Conservation (phyloP, 2,113 vertebrate species). For the mouse (Mus musculus) region DNA sequence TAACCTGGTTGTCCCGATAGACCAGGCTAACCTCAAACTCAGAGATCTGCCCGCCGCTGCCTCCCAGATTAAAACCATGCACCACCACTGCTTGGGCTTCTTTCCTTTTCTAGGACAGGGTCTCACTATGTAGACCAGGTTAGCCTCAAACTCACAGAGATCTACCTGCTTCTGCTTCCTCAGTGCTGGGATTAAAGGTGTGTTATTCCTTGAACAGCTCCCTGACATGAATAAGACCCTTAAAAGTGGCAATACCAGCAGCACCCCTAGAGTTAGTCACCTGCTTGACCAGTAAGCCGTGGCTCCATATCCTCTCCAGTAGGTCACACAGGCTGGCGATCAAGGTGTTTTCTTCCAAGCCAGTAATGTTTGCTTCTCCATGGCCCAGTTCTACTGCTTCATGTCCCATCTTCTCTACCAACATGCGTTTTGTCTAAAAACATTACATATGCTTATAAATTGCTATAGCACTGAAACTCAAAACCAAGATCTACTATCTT, state of each 20-base stretch:
- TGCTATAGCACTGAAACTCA: not conserved
- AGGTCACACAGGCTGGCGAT: constrained; percentile 98
- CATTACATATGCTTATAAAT: not conserved
- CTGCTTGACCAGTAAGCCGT: constrained; percentile 97
- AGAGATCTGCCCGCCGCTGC: not conserved
- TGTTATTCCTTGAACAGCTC: not conserved
- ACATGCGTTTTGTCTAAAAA: constrained; percentile 96
- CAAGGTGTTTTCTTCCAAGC: constrained; percentile 96
- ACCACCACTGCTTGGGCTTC: not conserved
- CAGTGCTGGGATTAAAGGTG: not conserved
- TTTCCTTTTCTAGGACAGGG: not conserved
- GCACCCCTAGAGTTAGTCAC: constrained; percentile 73
- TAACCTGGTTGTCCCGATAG: too few species aligned
- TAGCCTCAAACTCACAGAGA: not conserved
- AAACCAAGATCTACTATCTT: not conserved
- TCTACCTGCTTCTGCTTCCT: not conserved
- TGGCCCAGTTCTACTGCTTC: constrained; percentile 96
- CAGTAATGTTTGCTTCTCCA: constrained; percentile 96
- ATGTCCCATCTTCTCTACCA: constrained; percentile 98
- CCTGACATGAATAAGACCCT: not conserved
- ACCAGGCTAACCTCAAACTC: not conserved
- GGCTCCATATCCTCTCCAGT: constrained; percentile 98
- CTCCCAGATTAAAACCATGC: not conserved
- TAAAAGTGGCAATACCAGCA: too few species aligned
- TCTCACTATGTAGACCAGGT: not conserved